Evolutionary conservation across 2,113 vertebrate species (phyloP).

Genomic region (Piaya cayana): DNA sequence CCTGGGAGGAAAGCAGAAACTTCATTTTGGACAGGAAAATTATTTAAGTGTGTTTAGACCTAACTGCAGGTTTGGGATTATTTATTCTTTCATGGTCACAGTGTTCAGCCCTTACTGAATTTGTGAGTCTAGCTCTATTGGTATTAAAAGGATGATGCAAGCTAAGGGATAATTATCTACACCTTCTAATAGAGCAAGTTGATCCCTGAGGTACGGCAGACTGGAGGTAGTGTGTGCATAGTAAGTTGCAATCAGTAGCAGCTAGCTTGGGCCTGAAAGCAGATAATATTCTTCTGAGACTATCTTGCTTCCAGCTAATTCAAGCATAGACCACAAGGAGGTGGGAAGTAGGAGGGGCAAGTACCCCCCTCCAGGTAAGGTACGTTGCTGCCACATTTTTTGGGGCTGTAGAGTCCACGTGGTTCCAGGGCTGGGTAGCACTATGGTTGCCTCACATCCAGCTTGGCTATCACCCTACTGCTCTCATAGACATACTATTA

Average conservation of each 20-base stretch:
- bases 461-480: neutral
- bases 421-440: neutral
- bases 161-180: neutral
- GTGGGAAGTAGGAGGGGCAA: slow-evolving; percentile 4
- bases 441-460: neutral
- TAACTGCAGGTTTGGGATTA: neutral
- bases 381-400: neutral
- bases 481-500: fast-evolving
- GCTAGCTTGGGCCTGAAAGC: neutral
- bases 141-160: neutral
- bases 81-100: neutral
- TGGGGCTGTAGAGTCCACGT: neutral
- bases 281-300: neutral
- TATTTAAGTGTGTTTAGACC: neutral
- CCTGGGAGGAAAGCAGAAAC: neutral
- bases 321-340: neutral
- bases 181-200: neutral
- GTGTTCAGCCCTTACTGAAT: neutral
- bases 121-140: neutral
- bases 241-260: neutral
- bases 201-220: neutral
- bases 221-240: neutral
- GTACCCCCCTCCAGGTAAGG: neutral
- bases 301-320: neutral
- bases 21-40: neutral